Percentiles rank a stretch among this genome's conserved stretches.
These are phyloP conservation scores for Etheostoma perlongum DNA, from an alignment of 2,797 vertebrate species.

Conservation along the genomic window DNA sequence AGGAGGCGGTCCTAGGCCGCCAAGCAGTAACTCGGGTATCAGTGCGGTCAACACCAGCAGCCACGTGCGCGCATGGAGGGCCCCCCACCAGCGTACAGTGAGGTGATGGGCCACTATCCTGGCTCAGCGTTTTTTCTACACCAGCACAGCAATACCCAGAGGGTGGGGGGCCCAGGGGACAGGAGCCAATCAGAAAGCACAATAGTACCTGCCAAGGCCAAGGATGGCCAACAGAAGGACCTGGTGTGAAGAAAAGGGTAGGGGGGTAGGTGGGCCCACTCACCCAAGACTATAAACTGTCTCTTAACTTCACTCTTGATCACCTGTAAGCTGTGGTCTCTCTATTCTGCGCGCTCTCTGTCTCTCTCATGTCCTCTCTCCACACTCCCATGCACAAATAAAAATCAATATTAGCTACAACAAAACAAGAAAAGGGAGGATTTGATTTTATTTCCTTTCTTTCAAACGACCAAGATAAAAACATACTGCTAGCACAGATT, in stretches of 20 bases:
- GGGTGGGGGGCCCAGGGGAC: conserved; percentile 81
- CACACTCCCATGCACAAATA: conserved; percentile 85
- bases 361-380: conserved; percentile 65
- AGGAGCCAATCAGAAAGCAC: conserved; percentile 92
- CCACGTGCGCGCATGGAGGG: conserved; percentile 92
- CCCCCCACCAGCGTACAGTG: conserved; percentile 95
- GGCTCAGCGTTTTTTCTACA: conserved; percentile 93
- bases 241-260: conserved; percentile 85
- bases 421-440: conserved; percentile 77
- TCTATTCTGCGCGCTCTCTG: conserved; percentile 36
- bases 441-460: conserved; percentile 81
- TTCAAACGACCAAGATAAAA: conserved; percentile 57
- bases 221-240: conserved; percentile 89
- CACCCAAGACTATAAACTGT: conserved; percentile 54
- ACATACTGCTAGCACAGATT: conserved; percentile 80
- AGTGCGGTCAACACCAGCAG: conserved; percentile 93
- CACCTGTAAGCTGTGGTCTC: conserved; percentile 67
- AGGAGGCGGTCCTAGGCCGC: conserved; percentile 91
- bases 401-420: conserved; percentile 84
- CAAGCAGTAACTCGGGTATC: conserved; percentile 97
- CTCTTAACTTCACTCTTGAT: conserved; percentile 46
- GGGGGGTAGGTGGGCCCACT: conserved; percentile 33
- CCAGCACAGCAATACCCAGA: conserved; percentile 93
- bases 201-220: conserved; percentile 91
- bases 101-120: conserved; percentile 94